Conservation (phyloP, 2,888 invertebrate species). For the Tenthredo distinguenda region DNA sequence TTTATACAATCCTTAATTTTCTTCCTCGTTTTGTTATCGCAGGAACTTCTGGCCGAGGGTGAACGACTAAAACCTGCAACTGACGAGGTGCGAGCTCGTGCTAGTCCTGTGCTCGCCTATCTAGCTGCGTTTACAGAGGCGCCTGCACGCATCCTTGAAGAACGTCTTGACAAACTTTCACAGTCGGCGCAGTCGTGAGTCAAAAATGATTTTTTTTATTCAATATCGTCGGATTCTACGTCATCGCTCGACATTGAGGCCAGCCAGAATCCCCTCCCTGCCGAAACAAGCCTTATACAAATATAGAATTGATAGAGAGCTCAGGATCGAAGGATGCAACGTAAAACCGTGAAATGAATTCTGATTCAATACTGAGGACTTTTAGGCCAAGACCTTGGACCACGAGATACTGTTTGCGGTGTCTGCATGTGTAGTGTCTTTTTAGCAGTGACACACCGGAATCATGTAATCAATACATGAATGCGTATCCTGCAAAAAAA, state of each 20-base stretch:
- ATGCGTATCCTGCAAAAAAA: neutral
- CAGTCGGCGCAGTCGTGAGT: conserved; percentile 85
- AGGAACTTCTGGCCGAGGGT: conserved; percentile 89
- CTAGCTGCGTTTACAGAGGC: conserved; percentile 85
- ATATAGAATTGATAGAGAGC: conserved; percentile 12
- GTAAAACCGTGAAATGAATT: conserved; percentile 14
- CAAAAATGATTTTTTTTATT: conserved; percentile 4
- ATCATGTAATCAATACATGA: conserved; percentile 16
- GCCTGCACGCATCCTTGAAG: conserved; percentile 85
- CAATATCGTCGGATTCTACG: conserved; percentile 17
- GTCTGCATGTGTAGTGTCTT: neutral
- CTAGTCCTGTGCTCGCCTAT: conserved; percentile 86
- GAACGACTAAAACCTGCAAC: conserved; percentile 83
- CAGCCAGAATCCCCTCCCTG: conserved; percentile 38
- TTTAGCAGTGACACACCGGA: neutral
- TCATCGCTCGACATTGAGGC: conserved; percentile 46
- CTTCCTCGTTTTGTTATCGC: conserved; percentile 62
- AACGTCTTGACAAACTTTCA: conserved; percentile 85
- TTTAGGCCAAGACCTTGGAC: conserved; percentile 14
- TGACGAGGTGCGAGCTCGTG: conserved; percentile 85
- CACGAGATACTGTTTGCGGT: neutral
- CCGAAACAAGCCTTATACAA: neutral
- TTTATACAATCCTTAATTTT: neutral
- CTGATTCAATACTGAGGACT: neutral
- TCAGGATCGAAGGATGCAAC: conserved; percentile 31